Percentiles rank a stretch among this genome's conserved stretches.
Conservation (phyloP, 1,140 invertebrate species). For the Drosophila pseudoananassae region DNA sequence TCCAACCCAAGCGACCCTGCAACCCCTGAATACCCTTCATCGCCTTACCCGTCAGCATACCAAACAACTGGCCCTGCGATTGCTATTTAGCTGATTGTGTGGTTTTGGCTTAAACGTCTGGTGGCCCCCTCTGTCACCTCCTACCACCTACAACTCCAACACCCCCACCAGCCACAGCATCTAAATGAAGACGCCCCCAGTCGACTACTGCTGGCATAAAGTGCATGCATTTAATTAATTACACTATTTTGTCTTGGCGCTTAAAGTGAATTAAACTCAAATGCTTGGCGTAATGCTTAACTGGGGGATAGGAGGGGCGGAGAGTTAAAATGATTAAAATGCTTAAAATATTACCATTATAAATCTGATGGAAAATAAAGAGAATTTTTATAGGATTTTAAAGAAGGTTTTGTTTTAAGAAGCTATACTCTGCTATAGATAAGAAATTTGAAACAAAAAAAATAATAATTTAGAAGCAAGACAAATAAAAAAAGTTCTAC, state of each 20-base stretch:
- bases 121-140: background rate
- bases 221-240: constrained; percentile 73
- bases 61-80: constrained; percentile 46
- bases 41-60: constrained; percentile 14
- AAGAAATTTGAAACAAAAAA: too few species aligned
- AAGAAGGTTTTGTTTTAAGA: too few species aligned
- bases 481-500: too few species aligned
- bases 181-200: constrained; percentile 17
- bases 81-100: constrained; percentile 76
- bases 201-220: constrained; percentile 46
- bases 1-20: background rate
- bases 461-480: too few species aligned
- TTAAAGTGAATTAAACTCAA: constrained; percentile 41
- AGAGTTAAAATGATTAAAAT: background rate
- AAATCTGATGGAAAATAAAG: background rate
- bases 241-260: constrained; percentile 61
- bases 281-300: background rate
- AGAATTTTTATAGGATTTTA: background rate
- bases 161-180: constrained; percentile 5
- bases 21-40: background rate
- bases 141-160: background rate
- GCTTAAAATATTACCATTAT: constrained; percentile 14
- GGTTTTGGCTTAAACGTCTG: constrained; percentile 65
- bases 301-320: background rate
- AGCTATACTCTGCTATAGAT: too few species aligned